Conservation (phyloP, 2,113 vertebrate species). For the Hippocampus zosterae region DNA sequence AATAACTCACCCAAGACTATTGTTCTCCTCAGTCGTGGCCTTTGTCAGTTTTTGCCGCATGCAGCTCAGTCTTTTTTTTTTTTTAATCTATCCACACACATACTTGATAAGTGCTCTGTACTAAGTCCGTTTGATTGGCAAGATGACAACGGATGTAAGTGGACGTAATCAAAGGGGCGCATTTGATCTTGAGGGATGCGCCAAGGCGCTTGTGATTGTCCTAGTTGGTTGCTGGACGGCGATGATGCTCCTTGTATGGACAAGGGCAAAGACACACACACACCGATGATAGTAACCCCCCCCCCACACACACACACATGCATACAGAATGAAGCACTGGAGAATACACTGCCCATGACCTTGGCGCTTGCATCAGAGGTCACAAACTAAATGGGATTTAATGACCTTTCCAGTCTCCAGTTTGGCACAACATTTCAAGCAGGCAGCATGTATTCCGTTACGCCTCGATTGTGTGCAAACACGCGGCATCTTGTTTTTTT, state of each 20-base stretch:
- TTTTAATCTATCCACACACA: no score
- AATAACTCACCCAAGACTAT: not conserved
- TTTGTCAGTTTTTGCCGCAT: not conserved
- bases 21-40: not conserved
- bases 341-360: conserved; percentile 26
- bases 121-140: conserved; percentile 43
- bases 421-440: conserved; percentile 12
- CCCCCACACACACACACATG: not conserved
- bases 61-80: not conserved
- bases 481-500: conserved; percentile 11
- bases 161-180: conserved; percentile 37
- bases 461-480: not conserved
- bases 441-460: not conserved
- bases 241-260: conserved; percentile 29
- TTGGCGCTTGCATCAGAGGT: conserved; percentile 26
- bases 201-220: conserved; percentile 35
- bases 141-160: conserved; percentile 26
- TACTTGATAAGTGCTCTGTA: no score
- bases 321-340: conserved; percentile 21
- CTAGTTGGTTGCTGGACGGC: conserved; percentile 32
- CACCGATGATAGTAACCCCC: not conserved
- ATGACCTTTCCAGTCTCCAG: conserved; percentile 25
- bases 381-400: conserved; percentile 31
- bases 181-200: conserved; percentile 51
- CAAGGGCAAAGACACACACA: conserved; percentile 31